phyloP scores from a whole-genome alignment of 2,113 vertebrate species.

The Chloebia gouldiae region DNA sequence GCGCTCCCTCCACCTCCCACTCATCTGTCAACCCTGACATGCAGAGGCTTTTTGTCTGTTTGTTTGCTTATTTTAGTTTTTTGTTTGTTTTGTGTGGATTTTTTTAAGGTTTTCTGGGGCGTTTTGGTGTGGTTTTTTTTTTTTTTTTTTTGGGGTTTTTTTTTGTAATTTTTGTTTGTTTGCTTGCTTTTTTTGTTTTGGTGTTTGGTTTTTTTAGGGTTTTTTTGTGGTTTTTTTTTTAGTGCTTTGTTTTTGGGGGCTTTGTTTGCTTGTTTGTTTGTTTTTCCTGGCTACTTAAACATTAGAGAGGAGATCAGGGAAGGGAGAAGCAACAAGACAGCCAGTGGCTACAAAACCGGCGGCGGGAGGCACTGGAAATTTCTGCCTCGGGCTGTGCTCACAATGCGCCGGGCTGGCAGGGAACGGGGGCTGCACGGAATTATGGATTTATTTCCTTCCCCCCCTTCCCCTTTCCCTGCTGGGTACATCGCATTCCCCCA shows the following conservation, averaged over 20 bases:
- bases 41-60: neutral
- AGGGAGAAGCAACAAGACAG: neutral
- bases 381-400: neutral
- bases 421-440: neutral
- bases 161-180: too few relatives aligned
- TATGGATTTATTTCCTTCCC: constrained; percentile 21
- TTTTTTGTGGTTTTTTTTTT: too few relatives aligned
- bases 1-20: neutral
- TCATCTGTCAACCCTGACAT: neutral
- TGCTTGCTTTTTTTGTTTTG: too few relatives aligned
- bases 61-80: neutral
- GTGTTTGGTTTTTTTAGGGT: too few relatives aligned
- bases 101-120: neutral
- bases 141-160: neutral
- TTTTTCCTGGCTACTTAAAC: neutral
- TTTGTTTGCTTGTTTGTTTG: neutral
- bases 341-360: constrained; percentile 16
- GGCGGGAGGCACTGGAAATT: constrained; percentile 8
- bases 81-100: neutral
- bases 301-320: neutral
- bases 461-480: constrained; percentile 8
- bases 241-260: too few relatives aligned
- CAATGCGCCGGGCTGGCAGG: neutral
- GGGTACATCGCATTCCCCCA: constrained; percentile 2
- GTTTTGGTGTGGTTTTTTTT: neutral